A percentile compares a stretch with the other conserved stretches of the same genome.
These are phyloP conservation scores for Aurelia aurita DNA, from an alignment of 30 jellyfish, hydroid and myxozoan genomes.

Conservation along the genomic window DNA sequence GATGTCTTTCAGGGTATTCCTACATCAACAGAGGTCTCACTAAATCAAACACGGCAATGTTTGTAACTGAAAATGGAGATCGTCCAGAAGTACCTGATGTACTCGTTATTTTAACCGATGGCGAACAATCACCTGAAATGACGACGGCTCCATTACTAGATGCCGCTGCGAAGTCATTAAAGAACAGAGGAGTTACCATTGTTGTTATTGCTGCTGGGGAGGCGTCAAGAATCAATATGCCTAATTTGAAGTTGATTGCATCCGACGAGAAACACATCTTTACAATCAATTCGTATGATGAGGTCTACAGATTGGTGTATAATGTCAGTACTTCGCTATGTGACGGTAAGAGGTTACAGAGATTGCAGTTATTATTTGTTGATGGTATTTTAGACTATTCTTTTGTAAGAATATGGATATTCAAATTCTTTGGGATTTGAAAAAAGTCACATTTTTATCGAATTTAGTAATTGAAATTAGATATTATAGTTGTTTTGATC, in stretches of 20 bases:
- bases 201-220: conserved; percentile 71
- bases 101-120: conserved; percentile 84
- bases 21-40: conserved; percentile 75
- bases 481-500: no score
- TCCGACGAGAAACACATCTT: conserved; percentile 51
- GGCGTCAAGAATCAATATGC: conserved; percentile 20
- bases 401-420: no score
- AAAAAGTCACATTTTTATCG: no score
- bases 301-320: conserved; percentile 33
- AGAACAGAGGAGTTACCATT: conserved; percentile 63
- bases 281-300: conserved; percentile 38
- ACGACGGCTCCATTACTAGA: conserved; percentile 43
- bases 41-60: conserved; percentile 74
- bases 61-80: conserved; percentile 76
- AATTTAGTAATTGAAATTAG: no score
- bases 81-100: conserved; percentile 72
- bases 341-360: conserved; percentile 38
- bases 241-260: conserved; percentile 58
- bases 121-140: conserved; percentile 66
- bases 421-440: no score
- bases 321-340: conserved; percentile 73
- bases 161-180: conserved; percentile 57
- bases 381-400: no score
- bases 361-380: no score
- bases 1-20: conserved; percentile 65